Evolutionary conservation across 1,140 invertebrate species (phyloP).

Genomic region (Leptopilina boulardi): DNA sequence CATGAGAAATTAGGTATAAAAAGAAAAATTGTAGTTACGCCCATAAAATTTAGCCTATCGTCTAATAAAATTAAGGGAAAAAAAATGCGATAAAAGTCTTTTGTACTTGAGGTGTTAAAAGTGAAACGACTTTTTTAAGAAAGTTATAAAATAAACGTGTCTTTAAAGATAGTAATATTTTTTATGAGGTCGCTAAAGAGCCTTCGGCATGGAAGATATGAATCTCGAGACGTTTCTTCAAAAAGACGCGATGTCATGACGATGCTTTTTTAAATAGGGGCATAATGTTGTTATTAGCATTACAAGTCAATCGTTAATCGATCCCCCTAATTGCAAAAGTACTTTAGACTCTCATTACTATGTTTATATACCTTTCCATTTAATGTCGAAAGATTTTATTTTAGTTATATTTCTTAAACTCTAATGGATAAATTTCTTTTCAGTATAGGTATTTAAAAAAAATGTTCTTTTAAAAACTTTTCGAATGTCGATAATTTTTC

Average conservation of each 20-base stretch:
- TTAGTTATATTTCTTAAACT: too few relatives aligned
- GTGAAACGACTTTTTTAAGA: background rate
- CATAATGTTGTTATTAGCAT: constrained; percentile 38
- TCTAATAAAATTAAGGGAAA: background rate
- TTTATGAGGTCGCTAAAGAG: constrained; percentile 33
- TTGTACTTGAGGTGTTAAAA: background rate
- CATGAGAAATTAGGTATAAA: too few relatives aligned
- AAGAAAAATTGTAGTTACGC: too few relatives aligned
- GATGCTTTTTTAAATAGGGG: constrained; percentile 43
- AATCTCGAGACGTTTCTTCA: constrained; percentile 47
- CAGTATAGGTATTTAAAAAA: too few relatives aligned
- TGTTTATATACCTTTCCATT: background rate
- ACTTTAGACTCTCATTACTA: background rate
- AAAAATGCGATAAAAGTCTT: background rate
- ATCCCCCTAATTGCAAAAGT: constrained; percentile 15
- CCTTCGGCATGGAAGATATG: constrained; percentile 35
- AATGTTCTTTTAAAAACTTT: too few relatives aligned
- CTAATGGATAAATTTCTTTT: too few relatives aligned
- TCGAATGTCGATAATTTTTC: too few relatives aligned
- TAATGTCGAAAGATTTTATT: background rate
- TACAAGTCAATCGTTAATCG: constrained; percentile 44
- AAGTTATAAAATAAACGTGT: background rate
- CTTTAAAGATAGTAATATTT: constrained; percentile 25
- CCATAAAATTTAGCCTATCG: background rate
- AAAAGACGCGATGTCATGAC: constrained; percentile 49